Conservation (phyloP, 2,113 vertebrate species). For the Callocephalon fimbriatum region DNA sequence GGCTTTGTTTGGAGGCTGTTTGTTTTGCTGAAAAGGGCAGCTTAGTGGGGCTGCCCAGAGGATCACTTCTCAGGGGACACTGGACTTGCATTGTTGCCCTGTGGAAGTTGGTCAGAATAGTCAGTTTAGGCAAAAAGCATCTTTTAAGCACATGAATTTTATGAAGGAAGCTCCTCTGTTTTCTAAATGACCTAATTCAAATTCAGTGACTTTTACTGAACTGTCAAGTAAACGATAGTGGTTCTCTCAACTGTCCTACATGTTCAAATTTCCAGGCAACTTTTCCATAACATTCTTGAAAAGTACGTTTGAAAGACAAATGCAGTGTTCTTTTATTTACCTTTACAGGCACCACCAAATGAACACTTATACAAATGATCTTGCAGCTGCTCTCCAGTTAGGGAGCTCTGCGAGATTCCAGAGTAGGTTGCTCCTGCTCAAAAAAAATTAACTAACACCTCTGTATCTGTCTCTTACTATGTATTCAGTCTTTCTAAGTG, state of each 20-base stretch:
- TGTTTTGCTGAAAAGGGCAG: not conserved
- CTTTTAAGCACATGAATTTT: not conserved
- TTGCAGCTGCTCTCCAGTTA: not conserved
- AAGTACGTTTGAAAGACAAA: not conserved
- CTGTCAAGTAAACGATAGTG: not conserved
- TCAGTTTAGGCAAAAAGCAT: not conserved
- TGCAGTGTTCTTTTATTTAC: not conserved
- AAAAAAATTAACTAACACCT: not conserved
- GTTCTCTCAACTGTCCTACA: not conserved
- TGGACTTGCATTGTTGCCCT: not conserved
- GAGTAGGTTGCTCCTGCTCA: not conserved
- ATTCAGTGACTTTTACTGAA: not conserved
- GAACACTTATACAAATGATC: not conserved
- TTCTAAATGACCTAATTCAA: not conserved
- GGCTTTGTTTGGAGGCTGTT: not conserved
- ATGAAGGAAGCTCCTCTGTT: not conserved
- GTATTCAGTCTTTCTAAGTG: not conserved
- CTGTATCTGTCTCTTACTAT: not conserved
- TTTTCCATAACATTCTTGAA: not conserved
- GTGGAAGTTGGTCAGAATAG: not conserved
- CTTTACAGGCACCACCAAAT: not conserved
- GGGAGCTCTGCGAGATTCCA: not conserved
- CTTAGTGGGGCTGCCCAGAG: not conserved
- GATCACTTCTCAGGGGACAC: not conserved
- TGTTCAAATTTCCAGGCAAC: not conserved